These are phyloP conservation scores for Mythimna pallens DNA, from an alignment of 2,888 invertebrate genomes.

Conservation along the genomic window DNA sequence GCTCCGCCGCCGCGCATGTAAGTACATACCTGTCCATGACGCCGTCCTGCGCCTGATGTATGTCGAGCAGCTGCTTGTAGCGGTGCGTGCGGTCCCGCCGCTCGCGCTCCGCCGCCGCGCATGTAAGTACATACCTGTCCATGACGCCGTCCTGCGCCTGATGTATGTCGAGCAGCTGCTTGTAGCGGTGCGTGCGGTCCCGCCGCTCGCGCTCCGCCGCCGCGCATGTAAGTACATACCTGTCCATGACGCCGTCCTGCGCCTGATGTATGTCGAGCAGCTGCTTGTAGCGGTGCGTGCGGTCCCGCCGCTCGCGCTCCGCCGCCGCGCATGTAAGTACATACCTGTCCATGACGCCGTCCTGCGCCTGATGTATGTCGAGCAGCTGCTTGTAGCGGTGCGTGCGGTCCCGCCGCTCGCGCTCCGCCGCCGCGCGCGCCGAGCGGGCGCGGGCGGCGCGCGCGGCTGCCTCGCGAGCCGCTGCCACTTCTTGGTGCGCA, in stretches of 20 bases:
- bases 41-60: slow-evolving; percentile 98
- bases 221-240: slow-evolving; percentile 74
- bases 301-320: slow-evolving; percentile 94
- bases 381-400: slow-evolving; percentile 96
- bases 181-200: slow-evolving; percentile 95
- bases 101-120: slow-evolving; percentile 93
- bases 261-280: slow-evolving; percentile 98
- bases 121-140: slow-evolving; percentile 91
- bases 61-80: slow-evolving; percentile 97
- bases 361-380: slow-evolving; percentile 98
- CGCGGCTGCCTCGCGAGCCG: slow-evolving; percentile 95
- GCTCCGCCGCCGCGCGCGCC: slow-evolving; percentile 95
- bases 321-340: too few relatives aligned
- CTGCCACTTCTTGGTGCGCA: slow-evolving; percentile 93
- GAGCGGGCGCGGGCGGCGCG: slow-evolving; percentile 95
- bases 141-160: slow-evolving; percentile 99
- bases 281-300: slow-evolving; percentile 95
- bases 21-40: slow-evolving; percentile 96
- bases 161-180: slow-evolving; percentile 97
- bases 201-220: slow-evolving; percentile 94
- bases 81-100: slow-evolving; percentile 94
- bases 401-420: slow-evolving; percentile 94
- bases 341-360: too few relatives aligned
- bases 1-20: slow-evolving; percentile 87
- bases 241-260: slow-evolving; percentile 99